Percentiles rank a stretch among this genome's conserved stretches.
Conservation (phyloP, 1,140 invertebrate genomes). For the Apolygus lucorum region DNA sequence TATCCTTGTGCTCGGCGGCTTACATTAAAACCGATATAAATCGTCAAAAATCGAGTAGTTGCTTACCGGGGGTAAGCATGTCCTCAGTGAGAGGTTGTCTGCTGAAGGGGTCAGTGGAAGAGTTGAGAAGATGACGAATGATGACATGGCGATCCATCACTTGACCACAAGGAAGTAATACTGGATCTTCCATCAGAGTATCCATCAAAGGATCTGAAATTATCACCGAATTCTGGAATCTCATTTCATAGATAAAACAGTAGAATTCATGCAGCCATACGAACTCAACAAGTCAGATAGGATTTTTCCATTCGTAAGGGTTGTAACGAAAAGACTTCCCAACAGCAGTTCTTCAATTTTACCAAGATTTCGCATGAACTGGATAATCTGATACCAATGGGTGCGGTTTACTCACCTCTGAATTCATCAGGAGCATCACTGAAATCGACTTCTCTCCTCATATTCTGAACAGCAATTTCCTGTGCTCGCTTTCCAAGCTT, state of each 20-base stretch:
- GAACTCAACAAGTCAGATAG: no score
- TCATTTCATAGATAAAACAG: no score
- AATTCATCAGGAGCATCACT: slow-evolving; percentile 96
- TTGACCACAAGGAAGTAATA: slow-evolving; percentile 84
- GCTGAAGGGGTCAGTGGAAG: slow-evolving; percentile 95
- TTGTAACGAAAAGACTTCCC: no score
- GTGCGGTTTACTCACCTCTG: slow-evolving; percentile 46
- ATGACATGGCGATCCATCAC: slow-evolving; percentile 94
- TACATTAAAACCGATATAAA: not conserved
- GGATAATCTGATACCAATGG: not conserved
- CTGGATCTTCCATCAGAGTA: slow-evolving; percentile 94
- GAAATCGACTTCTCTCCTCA: slow-evolving; percentile 80
- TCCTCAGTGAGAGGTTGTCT: slow-evolving; percentile 84
- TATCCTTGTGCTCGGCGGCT: not conserved
- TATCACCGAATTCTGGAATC: no score
- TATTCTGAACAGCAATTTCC: slow-evolving; percentile 70
- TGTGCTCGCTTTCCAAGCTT: slow-evolving; percentile 70
- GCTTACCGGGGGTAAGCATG: slow-evolving; percentile 65
- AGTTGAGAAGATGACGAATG: slow-evolving; percentile 86
- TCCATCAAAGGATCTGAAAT: slow-evolving; percentile 90
- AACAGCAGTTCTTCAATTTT: no score
- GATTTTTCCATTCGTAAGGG: no score
- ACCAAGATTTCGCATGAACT: not conserved
- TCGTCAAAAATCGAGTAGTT: not conserved
- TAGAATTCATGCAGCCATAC: no score